Evolutionary conservation across 2,888 invertebrate species (phyloP).

Genomic region (Geotrupes spiniger): DNA sequence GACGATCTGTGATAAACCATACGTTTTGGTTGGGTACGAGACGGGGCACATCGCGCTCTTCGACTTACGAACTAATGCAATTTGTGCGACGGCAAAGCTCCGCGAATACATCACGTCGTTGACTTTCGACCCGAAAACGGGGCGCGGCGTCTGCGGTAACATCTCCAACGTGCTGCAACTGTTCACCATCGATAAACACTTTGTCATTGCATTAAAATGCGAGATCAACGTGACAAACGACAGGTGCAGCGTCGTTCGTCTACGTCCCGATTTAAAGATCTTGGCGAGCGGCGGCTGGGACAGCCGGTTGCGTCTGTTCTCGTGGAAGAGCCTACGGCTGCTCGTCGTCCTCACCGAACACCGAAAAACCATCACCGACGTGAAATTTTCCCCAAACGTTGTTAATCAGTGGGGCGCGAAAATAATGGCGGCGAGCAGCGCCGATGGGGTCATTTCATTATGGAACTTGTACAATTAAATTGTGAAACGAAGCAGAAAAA

Average conservation of each 20-base stretch:
- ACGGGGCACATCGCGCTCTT: conserved; percentile 69
- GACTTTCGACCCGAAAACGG: conserved; percentile 65
- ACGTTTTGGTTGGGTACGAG: conserved; percentile 70
- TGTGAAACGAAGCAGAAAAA: neutral
- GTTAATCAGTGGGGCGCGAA: conserved; percentile 69
- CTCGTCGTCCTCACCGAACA: conserved; percentile 74
- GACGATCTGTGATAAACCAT: conserved; percentile 50
- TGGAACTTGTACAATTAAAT: conserved; percentile 77
- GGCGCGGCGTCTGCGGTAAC: conserved; percentile 67
- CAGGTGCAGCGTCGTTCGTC: conserved; percentile 66
- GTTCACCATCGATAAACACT: conserved; percentile 57
- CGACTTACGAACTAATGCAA: conserved; percentile 63
- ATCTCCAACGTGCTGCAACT: conserved; percentile 62
- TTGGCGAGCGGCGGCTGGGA: conserved; percentile 77
- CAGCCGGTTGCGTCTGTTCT: conserved; percentile 70
- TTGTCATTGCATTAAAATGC: conserved; percentile 57
- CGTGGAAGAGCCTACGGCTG: conserved; percentile 72
- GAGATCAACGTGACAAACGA: conserved; percentile 69
- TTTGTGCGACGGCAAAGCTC: conserved; percentile 56
- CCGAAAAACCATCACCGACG: conserved; percentile 66
- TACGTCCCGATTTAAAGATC: conserved; percentile 69
- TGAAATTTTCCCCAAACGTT: conserved; percentile 64
- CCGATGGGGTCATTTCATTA: conserved; percentile 72
- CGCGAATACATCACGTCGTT: conserved; percentile 68
- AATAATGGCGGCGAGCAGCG: conserved; percentile 74